Evolutionary conservation across 1,140 invertebrate species (phyloP).

Genomic region (Cecropterus lyciades): DNA sequence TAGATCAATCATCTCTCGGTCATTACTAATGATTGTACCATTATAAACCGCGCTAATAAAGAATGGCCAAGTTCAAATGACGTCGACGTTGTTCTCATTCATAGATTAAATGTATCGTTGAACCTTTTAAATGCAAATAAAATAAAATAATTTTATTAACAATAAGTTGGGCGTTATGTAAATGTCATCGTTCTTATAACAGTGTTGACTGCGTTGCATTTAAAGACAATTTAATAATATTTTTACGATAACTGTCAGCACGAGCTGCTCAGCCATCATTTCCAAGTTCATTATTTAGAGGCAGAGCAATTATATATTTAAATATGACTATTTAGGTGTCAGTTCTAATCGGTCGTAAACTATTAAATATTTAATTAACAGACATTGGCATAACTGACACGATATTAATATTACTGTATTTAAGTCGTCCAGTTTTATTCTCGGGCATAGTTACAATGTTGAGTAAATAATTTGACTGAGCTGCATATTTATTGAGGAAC

Average conservation of each 20-base stretch:
- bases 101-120: background rate
- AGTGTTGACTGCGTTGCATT: too few species aligned
- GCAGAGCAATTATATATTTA: conserved; percentile 8
- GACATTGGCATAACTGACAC: conserved; percentile 14
- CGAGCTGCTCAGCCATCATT: background rate
- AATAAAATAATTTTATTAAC: too few species aligned
- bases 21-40: conserved; percentile 5
- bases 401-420: conserved; percentile 16
- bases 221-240: too few species aligned
- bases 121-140: too few species aligned
- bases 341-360: conserved; percentile 7
- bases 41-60: conserved; percentile 8
- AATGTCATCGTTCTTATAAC: too few species aligned
- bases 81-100: background rate
- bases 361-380: conserved; percentile 26
- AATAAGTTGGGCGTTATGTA: too few species aligned
- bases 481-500: too few species aligned
- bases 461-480: background rate
- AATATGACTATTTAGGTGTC: conserved; percentile 19
- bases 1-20: conserved; percentile 11
- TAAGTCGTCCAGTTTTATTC: conserved; percentile 9
- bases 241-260: too few species aligned
- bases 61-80: background rate
- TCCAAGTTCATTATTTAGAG: background rate
- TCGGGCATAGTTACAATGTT: background rate